phyloP scores from a whole-genome alignment of 2,888 invertebrate genomes.

The Stenolophus ochropezus region DNA sequence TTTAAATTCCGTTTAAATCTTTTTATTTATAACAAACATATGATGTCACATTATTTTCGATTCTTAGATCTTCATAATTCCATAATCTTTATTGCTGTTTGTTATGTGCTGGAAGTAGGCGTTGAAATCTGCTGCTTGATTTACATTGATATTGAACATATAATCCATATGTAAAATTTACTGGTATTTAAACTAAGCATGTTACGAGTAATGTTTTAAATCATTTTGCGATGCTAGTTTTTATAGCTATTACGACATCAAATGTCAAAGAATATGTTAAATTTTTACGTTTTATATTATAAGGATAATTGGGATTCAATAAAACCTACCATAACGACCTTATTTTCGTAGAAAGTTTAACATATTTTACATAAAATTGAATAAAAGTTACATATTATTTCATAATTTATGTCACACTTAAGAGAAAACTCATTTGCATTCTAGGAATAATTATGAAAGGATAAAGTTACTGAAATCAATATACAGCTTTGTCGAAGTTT shows the following conservation, averaged over 20 bases:
- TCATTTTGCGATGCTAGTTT: neutral
- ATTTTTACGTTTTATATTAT: neutral
- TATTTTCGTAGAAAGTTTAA: constrained; percentile 4
- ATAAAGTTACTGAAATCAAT: too few species aligned
- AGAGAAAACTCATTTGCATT: neutral
- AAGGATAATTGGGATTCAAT: neutral
- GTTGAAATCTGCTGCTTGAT: neutral
- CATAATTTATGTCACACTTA: constrained; percentile 3
- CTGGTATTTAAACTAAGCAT: neutral
- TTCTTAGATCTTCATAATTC: too few species aligned
- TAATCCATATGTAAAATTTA: neutral
- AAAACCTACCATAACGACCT: neutral
- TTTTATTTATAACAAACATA: too few species aligned
- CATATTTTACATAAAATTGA: constrained; percentile 1
- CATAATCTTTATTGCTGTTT: neutral
- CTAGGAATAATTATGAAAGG: neutral
- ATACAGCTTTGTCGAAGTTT: too few species aligned
- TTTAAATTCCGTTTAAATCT: too few species aligned
- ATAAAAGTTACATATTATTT: constrained; percentile 1
- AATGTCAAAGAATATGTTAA: neutral
- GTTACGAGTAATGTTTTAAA: neutral
- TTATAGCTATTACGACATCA: neutral
- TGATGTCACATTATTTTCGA: too few species aligned
- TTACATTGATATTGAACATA: neutral
- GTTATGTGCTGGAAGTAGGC: neutral